These are phyloP conservation scores for Aphelocoma californica DNA, from an alignment of 2,797 vertebrate genomes.

Conservation along the genomic window DNA sequence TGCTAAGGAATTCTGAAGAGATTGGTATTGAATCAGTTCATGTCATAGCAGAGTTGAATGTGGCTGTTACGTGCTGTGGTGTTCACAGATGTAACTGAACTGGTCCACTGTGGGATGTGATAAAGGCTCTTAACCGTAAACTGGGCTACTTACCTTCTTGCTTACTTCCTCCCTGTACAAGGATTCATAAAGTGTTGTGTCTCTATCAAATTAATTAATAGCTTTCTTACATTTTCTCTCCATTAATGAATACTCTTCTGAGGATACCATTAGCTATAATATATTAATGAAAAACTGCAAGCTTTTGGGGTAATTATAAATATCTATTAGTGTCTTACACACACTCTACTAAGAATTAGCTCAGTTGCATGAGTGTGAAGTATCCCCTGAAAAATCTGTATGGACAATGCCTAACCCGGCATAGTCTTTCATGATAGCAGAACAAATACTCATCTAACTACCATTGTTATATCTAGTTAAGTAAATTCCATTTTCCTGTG, in stretches of 20 bases:
- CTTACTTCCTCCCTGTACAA: background rate
- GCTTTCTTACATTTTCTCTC: background rate
- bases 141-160: accelerated
- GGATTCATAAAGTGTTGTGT: background rate
- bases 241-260: background rate
- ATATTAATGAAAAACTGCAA: background rate
- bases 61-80: background rate
- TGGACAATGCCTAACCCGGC: background rate
- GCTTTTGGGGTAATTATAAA: background rate
- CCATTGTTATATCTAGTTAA: background rate
- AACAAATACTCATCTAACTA: background rate
- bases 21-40: background rate
- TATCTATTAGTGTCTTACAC: background rate
- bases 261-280: background rate
- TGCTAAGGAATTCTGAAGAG: background rate
- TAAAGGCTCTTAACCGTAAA: background rate
- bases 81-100: background rate
- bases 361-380: background rate
- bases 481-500: background rate
- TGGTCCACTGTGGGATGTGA: background rate
- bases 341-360: background rate
- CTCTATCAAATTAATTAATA: background rate
- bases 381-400: background rate
- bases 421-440: background rate
- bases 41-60: background rate